Base-by-base conservation (phyloP, 35 echinoderm and acorn worm genomes). In the Hemicentrotus pulcherrimus region DNA sequence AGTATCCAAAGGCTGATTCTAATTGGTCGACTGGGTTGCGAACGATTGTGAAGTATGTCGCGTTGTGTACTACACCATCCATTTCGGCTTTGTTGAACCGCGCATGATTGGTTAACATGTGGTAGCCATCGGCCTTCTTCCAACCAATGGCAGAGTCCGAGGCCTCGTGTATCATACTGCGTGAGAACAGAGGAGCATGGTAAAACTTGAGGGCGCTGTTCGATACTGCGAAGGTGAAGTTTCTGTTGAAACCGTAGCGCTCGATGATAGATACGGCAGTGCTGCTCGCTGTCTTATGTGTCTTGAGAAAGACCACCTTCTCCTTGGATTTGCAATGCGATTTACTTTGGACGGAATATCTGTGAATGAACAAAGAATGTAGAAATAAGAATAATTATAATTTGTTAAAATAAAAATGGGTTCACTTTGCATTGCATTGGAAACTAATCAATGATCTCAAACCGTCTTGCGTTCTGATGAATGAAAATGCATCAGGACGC, bases 231-330 rank as follows among this genome's bases (percentile, higher is more conserved):
- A 98, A 97, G 0, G 85, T 95, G 1, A 97, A 59, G 45, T 97
- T 97, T 45, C 94, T 61, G 15, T 88, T 86, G 48, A 96, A 96
- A 16, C 97, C 97, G 61, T 94, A 98, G 31, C 97, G n/a, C 47
- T 97, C 95, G 70, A 98, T 92, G 31, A 97, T 97, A 22, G 96
- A 19, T 48, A 95, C 92, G 7, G 95, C 60, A 3, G 97, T 98
- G 61, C 95, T 98, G 86, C 97, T 97, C 6, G 95, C 97, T 2
- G 97, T 98, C 92, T 98, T 98, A 90, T 98, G 95, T 18, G 96
- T 98, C 87, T 97, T 98, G 31, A 98, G 58, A 60, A 97, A 98
- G 32, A 98, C 95, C 46, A 98, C 91, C n/a, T 93, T 93, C 45
- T 58, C 32, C 48, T 93, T 93, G 9, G 47, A 47, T 4, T 12